Evolutionary conservation across 2,797 vertebrate species (phyloP).

Genomic region (Phataginus tetradactyla): DNA sequence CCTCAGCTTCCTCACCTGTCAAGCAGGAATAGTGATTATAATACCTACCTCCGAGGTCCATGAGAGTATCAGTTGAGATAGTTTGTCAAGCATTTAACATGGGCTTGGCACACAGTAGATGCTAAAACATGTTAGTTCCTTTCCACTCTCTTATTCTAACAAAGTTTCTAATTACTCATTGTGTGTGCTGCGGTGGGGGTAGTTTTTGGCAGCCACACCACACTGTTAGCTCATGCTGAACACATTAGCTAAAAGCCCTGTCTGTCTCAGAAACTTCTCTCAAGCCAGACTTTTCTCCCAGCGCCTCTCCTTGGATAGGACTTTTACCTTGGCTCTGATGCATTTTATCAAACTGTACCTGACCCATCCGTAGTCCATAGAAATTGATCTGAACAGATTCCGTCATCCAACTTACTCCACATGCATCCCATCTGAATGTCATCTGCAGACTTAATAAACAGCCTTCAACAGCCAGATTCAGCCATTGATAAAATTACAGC

Average conservation of each 20-base stretch:
- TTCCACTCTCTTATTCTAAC: background rate
- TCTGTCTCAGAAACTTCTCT: background rate
- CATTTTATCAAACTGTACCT: background rate
- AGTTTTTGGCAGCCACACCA: background rate
- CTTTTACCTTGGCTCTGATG: background rate
- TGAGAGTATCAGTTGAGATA: background rate
- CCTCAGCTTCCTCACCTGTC: background rate
- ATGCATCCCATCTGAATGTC: conserved; percentile 13
- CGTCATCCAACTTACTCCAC: background rate
- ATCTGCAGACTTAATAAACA: conserved; percentile 43
- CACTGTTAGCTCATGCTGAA: background rate
- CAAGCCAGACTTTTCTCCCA: background rate
- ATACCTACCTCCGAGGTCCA: background rate
- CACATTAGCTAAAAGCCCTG: background rate
- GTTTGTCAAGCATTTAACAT: background rate
- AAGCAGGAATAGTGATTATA: background rate
- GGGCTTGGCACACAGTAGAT: background rate
- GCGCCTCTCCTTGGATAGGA: background rate
- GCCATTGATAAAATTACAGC: conserved; percentile 59
- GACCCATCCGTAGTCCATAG: background rate
- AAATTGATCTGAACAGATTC: conserved; percentile 46
- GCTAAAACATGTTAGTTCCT: background rate
- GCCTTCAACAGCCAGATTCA: background rate
- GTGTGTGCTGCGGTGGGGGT: background rate
- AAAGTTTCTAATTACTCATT: background rate